These are phyloP conservation scores for Cryptocephalus moraei DNA, from an alignment of 2,888 invertebrate species.

Conservation along the genomic window DNA sequence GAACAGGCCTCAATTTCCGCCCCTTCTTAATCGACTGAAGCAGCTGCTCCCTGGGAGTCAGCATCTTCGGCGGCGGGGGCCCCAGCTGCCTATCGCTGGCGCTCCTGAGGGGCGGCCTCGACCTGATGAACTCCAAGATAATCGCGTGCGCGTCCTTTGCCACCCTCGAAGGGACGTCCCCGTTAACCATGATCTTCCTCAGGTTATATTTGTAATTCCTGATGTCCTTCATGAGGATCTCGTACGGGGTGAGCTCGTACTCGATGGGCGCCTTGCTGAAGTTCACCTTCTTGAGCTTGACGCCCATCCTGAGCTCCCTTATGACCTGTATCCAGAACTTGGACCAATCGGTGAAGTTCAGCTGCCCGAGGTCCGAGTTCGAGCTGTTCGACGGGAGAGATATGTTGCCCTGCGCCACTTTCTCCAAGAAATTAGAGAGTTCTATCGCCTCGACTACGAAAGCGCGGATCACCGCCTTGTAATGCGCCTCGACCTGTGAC, in stretches of 20 bases:
- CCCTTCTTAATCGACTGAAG: slow-evolving; percentile 79
- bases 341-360: slow-evolving; percentile 89
- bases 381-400: slow-evolving; percentile 52
- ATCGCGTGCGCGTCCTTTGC: slow-evolving; percentile 93
- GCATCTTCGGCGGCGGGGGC: slow-evolving; percentile 62
- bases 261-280: slow-evolving; percentile 71
- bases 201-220: slow-evolving; percentile 81
- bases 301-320: slow-evolving; percentile 81
- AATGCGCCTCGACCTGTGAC: slow-evolving; percentile 65
- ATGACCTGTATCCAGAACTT: slow-evolving; percentile 95
- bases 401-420: slow-evolving; percentile 63
- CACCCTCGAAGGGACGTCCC: slow-evolving; percentile 69
- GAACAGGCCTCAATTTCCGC: slow-evolving; percentile 52
- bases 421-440: slow-evolving; percentile 79
- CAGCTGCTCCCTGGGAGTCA: slow-evolving; percentile 73
- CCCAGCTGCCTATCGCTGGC: slow-evolving; percentile 77
- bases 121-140: slow-evolving; percentile 93
- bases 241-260: slow-evolving; percentile 91
- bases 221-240: slow-evolving; percentile 95
- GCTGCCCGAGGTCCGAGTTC: slow-evolving; percentile 59
- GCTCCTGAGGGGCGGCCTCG: slow-evolving; percentile 87
- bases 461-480: slow-evolving; percentile 86
- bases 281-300: slow-evolving; percentile 83
- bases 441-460: slow-evolving; percentile 86
- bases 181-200: slow-evolving; percentile 76